Conservation (phyloP, 2,888 invertebrate species). For the Nomada fucata region DNA sequence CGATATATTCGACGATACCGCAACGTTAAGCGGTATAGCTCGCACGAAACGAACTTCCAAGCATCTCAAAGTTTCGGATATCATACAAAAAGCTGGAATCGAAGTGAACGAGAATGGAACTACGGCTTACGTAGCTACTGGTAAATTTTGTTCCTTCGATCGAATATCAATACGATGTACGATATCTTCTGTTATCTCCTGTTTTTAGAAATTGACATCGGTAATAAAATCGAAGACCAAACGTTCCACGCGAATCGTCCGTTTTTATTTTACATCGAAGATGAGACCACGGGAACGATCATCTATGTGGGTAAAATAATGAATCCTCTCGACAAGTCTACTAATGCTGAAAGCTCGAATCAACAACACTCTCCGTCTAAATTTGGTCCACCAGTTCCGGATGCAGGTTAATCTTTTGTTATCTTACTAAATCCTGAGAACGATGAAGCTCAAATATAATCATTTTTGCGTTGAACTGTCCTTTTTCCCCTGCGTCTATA, state of each 20-base stretch:
- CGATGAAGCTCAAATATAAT: neutral
- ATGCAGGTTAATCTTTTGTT: slow-evolving; percentile 49
- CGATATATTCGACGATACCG: slow-evolving; percentile 89
- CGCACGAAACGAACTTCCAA: slow-evolving; percentile 85
- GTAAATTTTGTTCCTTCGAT: slow-evolving; percentile 80
- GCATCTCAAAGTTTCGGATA: slow-evolving; percentile 88
- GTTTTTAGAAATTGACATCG: slow-evolving; percentile 81
- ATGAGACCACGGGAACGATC: slow-evolving; percentile 89
- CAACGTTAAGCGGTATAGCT: slow-evolving; percentile 89
- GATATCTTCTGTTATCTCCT: neutral
- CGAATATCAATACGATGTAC: neutral
- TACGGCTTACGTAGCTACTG: slow-evolving; percentile 89
- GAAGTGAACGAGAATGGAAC: slow-evolving; percentile 92
- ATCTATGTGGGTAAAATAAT: slow-evolving; percentile 90
- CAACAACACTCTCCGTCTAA: slow-evolving; percentile 45
- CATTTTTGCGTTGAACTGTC: neutral
- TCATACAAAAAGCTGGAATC: slow-evolving; percentile 91
- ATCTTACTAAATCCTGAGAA: neutral
- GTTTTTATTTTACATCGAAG: slow-evolving; percentile 92
- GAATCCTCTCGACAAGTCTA: slow-evolving; percentile 86
- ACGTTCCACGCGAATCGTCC: slow-evolving; percentile 90
- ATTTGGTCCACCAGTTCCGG: neutral
- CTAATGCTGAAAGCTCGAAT: slow-evolving; percentile 70
- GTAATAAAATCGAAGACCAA: slow-evolving; percentile 89
- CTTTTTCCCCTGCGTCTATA: neutral